Evolutionary conservation across 2,797 vertebrate genomes (phyloP).

Genomic region (Eulemur mongoz): DNA sequence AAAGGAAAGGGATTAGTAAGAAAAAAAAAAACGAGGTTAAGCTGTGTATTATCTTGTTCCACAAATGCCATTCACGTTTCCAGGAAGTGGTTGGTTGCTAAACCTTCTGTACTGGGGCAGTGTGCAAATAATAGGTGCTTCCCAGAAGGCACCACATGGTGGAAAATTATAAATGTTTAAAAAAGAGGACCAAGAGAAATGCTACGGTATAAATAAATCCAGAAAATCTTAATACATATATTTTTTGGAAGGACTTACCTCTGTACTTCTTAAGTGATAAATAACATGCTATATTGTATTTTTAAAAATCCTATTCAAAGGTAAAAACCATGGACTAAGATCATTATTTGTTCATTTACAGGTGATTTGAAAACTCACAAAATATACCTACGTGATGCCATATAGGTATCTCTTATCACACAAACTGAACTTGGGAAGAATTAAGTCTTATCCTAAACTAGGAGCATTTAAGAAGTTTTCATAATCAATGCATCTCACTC

Average conservation of each 20-base stretch:
- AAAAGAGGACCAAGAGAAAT: constrained; percentile 15
- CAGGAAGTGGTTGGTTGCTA: neutral
- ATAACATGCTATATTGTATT: neutral
- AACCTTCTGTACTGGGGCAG: neutral
- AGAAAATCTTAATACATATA: neutral
- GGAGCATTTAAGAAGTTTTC: neutral
- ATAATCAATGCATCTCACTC: constrained; percentile 7
- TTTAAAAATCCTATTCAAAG: constrained; percentile 14
- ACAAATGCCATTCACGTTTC: neutral
- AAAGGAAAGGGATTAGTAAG: neutral
- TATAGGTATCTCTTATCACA: neutral
- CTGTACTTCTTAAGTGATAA: neutral
- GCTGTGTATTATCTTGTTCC: neutral
- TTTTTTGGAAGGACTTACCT: neutral
- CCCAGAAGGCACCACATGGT: neutral
- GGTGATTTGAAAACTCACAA: neutral
- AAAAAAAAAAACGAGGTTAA: constrained; percentile 13
- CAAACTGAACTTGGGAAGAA: neutral
- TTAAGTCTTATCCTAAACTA: neutral
- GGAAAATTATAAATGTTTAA: constrained; percentile 6
- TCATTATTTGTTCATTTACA: constrained; percentile 7
- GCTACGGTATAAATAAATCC: neutral
- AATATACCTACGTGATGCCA: neutral
- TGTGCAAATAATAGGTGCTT: neutral
- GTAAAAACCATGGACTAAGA: neutral